Base-by-base conservation (phyloP, 2,797 vertebrate genomes). In the Hybognathus amarus region DNA sequence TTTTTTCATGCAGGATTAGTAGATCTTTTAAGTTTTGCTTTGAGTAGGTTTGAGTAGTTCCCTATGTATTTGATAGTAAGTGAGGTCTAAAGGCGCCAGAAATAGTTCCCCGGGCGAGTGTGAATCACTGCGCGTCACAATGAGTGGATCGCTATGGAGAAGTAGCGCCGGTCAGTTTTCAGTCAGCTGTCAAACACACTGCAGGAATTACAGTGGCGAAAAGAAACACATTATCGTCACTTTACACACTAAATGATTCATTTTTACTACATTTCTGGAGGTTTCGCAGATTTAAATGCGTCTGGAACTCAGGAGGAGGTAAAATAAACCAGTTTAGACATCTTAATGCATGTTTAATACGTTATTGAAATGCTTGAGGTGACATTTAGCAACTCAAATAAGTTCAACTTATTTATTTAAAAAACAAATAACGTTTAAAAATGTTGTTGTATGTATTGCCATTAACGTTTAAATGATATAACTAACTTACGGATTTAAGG, bases 101-200 rank as follows among this genome's bases (percentile, higher is more conserved):
- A 47, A 22, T 77, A 66, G 73, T 73, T 9, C 75, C 73, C 9
- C 22, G n/a, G 17, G 11, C 6, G 18, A 9, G 50, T 24, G 56
- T 20, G 6, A 33, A 83, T 77, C 74, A 64, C 30, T 80, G 27
- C 79, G 82, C 82, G 71, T 38, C 20, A 20, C 54, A 33, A 1
- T 68, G n/a, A 38, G 36, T 18, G 77, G 12, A 11, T 36, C 50
- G 40, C 38, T 20, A 45, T 33, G 75, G 2, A 38, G 17, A 88
- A 88, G 87, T 86, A 88, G 87, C 67, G 2, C 87, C 87, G 80
- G 80, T 66, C 64, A 74, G 20, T 61, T 42, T 69, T 30, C 17
- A 73, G 79, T 81, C 54, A 73, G 69, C 59, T 66, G 78, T 80
- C 64, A 68, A 56, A 68, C 47, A 63, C 76, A 47, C 17, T 30